Base-by-base conservation (phyloP, 2,888 invertebrate species). In the Megaustenia siamemsis region DNA sequence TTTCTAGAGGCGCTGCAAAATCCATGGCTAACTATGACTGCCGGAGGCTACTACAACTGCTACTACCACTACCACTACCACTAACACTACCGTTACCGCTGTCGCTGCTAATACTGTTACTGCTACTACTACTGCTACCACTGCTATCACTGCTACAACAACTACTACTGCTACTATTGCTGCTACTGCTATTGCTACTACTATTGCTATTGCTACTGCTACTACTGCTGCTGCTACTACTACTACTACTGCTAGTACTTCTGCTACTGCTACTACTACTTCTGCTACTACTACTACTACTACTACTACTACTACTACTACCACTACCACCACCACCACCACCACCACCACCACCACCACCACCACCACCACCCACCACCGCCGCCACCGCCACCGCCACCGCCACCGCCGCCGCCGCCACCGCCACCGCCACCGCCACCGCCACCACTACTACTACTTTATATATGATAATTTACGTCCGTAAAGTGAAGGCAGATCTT, bases 221-320 rank as follows among this genome's bases (percentile, higher is more conserved):
- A 15, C 73, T 73, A 15, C 38, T 73, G 10, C 73, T 73, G 10
- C 73, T 73, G 10, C 73, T 35, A 21, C 73, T 21, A 21, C 73
- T 35, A 21, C 73, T 21, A 21, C 73, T 24, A 21, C 73, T 73
- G 10, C 73, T 38, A n/a, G n/a, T n/a, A n/a, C 35, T 32, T 10
- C 40, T 40, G 10, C 40, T 24, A 8, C 40, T 24, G 24, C 32
- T 18, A 8, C 18, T 18, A 12, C n/a, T n/a, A n/a, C n/a, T n/a
- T n/a, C n/a, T n/a, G n/a, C n/a, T n/a, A n/a, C n/a, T n/a, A n/a
- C n/a, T 49, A 8, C 49, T 49, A 8, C 49, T 49, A 12, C 49
- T 49, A 8, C 73, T 73, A 15, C 38, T 73, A 15, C 38, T 73
- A 15, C 73, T 73, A 15, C 73, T 73, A 21, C 73, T 73, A 15